phyloP scores from a whole-genome alignment of 2,888 invertebrate genomes.

The Platycheirus albimanus region DNA sequence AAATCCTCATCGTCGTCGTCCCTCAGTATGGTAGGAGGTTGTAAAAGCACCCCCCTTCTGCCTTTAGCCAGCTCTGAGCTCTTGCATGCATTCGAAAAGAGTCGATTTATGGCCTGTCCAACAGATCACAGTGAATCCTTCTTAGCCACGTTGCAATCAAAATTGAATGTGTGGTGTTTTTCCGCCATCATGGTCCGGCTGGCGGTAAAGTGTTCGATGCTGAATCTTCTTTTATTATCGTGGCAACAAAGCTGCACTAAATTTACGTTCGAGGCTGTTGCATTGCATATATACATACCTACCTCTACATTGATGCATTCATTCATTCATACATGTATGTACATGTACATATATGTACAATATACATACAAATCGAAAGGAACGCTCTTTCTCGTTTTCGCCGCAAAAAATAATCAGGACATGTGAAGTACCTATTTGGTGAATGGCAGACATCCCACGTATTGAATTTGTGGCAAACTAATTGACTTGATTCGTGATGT shows the following conservation, averaged over 20 bases:
- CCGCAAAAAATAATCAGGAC: constrained; percentile 9
- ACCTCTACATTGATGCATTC: too few relatives aligned
- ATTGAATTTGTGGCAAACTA: constrained; percentile 77
- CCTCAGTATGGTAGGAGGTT: constrained; percentile 38
- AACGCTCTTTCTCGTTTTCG: not conserved
- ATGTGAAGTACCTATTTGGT: constrained; percentile 14
- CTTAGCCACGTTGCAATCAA: constrained; percentile 62
- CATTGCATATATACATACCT: not conserved
- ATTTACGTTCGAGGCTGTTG: constrained; percentile 21
- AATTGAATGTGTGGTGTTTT: constrained; percentile 47
- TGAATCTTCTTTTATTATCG: constrained; percentile 41
- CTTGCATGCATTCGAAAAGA: constrained; percentile 48
- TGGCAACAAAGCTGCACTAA: constrained; percentile 49
- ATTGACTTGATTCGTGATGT: constrained; percentile 78
- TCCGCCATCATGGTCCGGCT: constrained; percentile 10
- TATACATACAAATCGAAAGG: not conserved
- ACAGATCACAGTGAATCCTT: constrained; percentile 66
- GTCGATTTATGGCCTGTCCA: constrained; percentile 63
- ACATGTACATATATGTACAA: too few relatives aligned
- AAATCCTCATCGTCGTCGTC: constrained; percentile 57
- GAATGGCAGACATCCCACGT: constrained; percentile 51
- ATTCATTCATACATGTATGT: too few relatives aligned
- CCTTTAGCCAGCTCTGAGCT: constrained; percentile 1
- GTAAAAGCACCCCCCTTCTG: not conserved
- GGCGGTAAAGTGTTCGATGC: constrained; percentile 21